Base-by-base conservation (phyloP, 2,113 vertebrate species). In the Plotosus lineatus region DNA sequence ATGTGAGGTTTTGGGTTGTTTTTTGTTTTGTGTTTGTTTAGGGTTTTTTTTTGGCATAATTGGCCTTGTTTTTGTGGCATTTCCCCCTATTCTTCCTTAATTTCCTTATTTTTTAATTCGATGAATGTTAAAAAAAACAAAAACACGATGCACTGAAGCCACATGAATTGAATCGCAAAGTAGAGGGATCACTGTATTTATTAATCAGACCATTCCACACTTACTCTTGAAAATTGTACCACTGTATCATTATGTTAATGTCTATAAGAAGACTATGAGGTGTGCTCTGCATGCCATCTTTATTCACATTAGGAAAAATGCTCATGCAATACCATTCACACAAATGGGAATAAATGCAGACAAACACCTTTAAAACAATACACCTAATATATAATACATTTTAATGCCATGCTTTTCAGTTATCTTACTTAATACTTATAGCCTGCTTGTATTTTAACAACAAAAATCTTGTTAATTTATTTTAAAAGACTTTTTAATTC, bases 291-390 rank as follows among this genome's bases (percentile, higher is more conserved):
- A 75, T 80, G 86, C 82, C 71, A 83, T 80, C 78, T 92, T 93
- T 91, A 92, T 90, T 90, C 75, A 31, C 61, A 80, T 80, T 55
- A 86, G 73, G 84, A 42, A 46, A 84, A 84, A 89, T 73, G 84
- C 80, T 85, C 85, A 84, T 76, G 87, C 88, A 87, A 86, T 78
- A 83, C 78, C 73, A 77, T 84, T 80, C 85, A 89, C 82, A 82
- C 66, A 80, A n/a, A 38, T 85, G 21, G 73, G 80, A 77, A 85
- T 38, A 82, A 85, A 86, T 58, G 87, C 77, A 63, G 77, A 83
- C 66, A 55, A 79, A 53, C 33, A 75, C 19, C 7, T 2, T 73
- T 33, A 23, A n/a, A 48, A 48, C 28, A 7, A 10, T 42, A 40
- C 68, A 72, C 68, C 28, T 48, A 69, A 28, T 71, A 46, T 26